Evolutionary conservation across 2,888 invertebrate genomes (phyloP), one percentile per base, ranked within the genome.

Genomic region (Diabrotica balteata): DNA sequence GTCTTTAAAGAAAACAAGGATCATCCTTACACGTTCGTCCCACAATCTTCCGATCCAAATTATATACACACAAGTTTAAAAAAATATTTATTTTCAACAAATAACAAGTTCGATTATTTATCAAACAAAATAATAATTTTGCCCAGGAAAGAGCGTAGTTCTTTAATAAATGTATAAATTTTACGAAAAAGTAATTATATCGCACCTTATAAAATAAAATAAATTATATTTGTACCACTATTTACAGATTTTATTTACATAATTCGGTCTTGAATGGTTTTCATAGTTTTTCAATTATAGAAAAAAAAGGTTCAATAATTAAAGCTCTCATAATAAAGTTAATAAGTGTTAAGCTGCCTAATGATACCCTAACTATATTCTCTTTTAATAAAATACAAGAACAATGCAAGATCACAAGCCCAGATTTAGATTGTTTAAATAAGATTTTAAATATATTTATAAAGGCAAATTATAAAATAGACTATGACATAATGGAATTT

Each of bases 1-100:
- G 32, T 32, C 32, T 5, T 32, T 32, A 32, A 32, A 32, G 32
- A 32, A 47, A 47, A n/a, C 47, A 47, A 47, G n/a, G n/a, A 47
- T 47, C 47, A n/a, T 5, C 32, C 32, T 32, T 32, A 32, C 43
- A 49, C 57, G 42, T 50, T 67, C 22, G 44, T 32, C 32, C 32
- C 32, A 32, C 32, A 32, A 32, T 32, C 0, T 32, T 32, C 32
- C 32, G 32, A 32, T 32, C 32, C 17, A 65, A 68, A 71, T 55
- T 68, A 71, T 70, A 74, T 68, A 74, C 75, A 72, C 70, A 62
- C 17, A 58, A 17, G 72, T 70, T 73, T 72, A 70, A 72, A 72
- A 73, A 75, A 76, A 75, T 75, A 73, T 75, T 76, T 76, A 76
- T 76, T 76, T 72, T 64, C 75, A 76, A 76, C 74, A 76, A 76